Evolutionary conservation across 2,888 invertebrate species (phyloP), one percentile per base, ranked within the genome.

Genomic region (Rhimphoctona megacephalus): DNA sequence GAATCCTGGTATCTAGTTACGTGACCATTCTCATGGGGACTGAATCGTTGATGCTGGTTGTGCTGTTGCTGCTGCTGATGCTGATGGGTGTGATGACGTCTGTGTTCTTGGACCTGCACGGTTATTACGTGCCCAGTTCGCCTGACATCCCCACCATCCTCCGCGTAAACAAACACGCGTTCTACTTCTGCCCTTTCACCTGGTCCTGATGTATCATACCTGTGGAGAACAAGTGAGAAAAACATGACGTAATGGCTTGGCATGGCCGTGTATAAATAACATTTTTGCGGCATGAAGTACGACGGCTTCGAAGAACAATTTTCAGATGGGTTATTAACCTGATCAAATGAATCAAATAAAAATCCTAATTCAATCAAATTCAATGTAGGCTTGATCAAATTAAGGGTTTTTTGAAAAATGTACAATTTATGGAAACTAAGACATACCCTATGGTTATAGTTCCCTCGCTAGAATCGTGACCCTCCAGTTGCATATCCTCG

Each of bases 191-290:
- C 81, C 87, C 93, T 92, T 0, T 94, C 94, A 77, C 33, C 81
- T 0, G 93, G 83, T 0, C 88, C 91, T 6, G 93, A 88, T 1
- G 93, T 90, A 52, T 92, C 93, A 88, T 93, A 94, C 86, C 94
- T 94, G 73, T 61, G 30, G 46, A 33, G 39, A 69, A 39, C 70
- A n/a, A 77, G 49, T 64, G 76, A 77, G 64, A 85, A 77, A 74
- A 77, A 81, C 52, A 43, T 78, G 74, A 83, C 78, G 80, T 69
- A 54, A 76, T 64, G 22, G 19, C 79, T 81, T 46, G 8, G 22
- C 52, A 61, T 39, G 33, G 17, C 8, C 8, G 7, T 14, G 46
- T 69, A 25, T 17, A 19, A 66, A 66, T 36, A n/a, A 66, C 22
- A 69, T 74, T 19, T 14, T 54, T 36, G 0, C 7, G 52, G 22